Evolutionary conservation across 2,888 invertebrate genomes (phyloP), one percentile per base, ranked within the genome.

Genomic region (Athripsodes cinereus): DNA sequence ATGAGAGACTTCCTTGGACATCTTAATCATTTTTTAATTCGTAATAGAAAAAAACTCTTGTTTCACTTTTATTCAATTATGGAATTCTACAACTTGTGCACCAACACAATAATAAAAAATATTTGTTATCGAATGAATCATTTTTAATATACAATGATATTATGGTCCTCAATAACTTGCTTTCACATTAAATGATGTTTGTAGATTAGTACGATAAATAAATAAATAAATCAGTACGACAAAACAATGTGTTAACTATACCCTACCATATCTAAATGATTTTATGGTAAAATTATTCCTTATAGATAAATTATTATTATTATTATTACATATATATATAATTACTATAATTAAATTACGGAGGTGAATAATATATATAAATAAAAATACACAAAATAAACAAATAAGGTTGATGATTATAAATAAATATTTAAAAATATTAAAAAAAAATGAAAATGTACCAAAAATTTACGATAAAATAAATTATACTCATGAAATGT

Each of bases 371-470:
- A 40, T 40, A 16, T 40, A 16, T 8, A 40, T 40, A 40, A 40
- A 40, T 40, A 40, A 40, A 55, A 60, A 61, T 53, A 62, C 60
- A 60, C 60, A 62, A 58, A 60, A 58, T 53, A 60, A 58, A 61
- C 58, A 59, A 63, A 59, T 63, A 63, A 63, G 63, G 63, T 63
- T 63, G 61, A 63, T 63, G 63, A 63, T 61, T 63, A 63, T 54
- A 59, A 53, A 40, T n/a, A 60, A 63, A 63, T 62, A 60, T 57
- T n/a, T 60, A 62, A 60, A 59, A 62, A 62, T 61, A 63, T 58
- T 55, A 55, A 61, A 59, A 40, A 40, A 40, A 40, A 40, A 13
- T 40, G 40, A 40, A 60, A 63, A 61, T 63, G 63, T 63, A 63
- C 63, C 63, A 63, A 63, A 40, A 57, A 60, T 61, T 63, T 60